Conservation (phyloP, 2,113 vertebrate genomes). For the Serilophus lunatus region DNA sequence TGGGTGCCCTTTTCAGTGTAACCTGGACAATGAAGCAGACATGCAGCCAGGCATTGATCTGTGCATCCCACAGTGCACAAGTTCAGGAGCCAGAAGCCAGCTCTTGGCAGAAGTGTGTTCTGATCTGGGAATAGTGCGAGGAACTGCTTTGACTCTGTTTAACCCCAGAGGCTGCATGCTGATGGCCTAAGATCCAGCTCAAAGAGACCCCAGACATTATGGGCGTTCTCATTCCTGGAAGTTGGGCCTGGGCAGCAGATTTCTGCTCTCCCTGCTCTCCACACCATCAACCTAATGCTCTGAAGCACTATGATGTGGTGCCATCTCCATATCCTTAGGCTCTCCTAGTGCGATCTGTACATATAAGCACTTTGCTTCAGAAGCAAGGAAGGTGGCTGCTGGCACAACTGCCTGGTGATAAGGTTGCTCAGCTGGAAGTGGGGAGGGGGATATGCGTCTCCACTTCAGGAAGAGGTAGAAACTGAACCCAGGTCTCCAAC, state of each 20-base stretch:
- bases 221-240: not conserved
- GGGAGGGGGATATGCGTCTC: not conserved
- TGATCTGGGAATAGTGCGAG: not conserved
- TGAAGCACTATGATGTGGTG: not conserved
- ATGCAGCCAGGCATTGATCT: not conserved
- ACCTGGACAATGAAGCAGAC: not conserved
- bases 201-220: fast-evolving
- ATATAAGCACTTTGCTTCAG: not conserved
- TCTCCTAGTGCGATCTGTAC: not conserved
- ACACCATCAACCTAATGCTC: not conserved
- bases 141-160: not conserved
- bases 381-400: not conserved
- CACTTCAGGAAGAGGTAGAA: not conserved
- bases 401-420: too few relatives aligned
- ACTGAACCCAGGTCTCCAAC: not conserved
- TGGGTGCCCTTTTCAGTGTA: not conserved
- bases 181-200: not conserved
- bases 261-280: not conserved
- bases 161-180: not conserved
- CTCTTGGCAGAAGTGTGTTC: not conserved
- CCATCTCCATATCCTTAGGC: not conserved
- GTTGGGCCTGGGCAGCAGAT: not conserved
- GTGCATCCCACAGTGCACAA: not conserved
- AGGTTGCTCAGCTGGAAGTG: not conserved
- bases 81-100: not conserved